phyloP scores from a whole-genome alignment of 2,888 invertebrate species.

The Eristalis intricaria region DNA sequence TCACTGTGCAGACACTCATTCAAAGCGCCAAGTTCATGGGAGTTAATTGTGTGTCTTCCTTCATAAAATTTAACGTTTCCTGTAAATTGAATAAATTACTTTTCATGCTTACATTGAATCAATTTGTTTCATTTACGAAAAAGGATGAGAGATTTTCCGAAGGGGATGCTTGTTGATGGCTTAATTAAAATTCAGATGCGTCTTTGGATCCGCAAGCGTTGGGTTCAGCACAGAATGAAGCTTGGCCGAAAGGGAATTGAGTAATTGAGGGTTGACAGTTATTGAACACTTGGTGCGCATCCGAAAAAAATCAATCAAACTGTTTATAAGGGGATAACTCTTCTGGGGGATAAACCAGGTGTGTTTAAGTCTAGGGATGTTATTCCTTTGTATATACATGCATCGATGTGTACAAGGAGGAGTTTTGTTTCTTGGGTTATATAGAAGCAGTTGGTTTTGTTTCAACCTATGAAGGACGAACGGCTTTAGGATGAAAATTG shows the following conservation, averaged over 20 bases:
- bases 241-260: background rate
- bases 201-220: background rate
- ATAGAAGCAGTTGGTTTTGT: too few relatives aligned
- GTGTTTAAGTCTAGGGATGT: background rate
- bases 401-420: too few relatives aligned
- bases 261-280: background rate
- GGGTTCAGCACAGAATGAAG: background rate
- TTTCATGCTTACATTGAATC: slow-evolving; percentile 39
- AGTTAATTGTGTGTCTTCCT: slow-evolving; percentile 21
- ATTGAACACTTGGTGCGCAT: background rate
- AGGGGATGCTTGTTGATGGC: slow-evolving; percentile 9
- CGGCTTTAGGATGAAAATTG: too few relatives aligned
- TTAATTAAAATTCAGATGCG: slow-evolving; percentile 37
- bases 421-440: too few relatives aligned
- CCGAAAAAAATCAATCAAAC: background rate
- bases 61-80: slow-evolving; percentile 38
- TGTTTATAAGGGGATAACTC: background rate
- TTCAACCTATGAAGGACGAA: too few relatives aligned
- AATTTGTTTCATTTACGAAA: slow-evolving; percentile 38
- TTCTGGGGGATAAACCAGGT: background rate
- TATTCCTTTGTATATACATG: too few relatives aligned
- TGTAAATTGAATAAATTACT: slow-evolving; percentile 45
- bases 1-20: background rate
- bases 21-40: background rate
- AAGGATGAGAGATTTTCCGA: background rate